phyloP scores from a whole-genome alignment of 2,113 vertebrate species.

The Australoheros scitulus region DNA sequence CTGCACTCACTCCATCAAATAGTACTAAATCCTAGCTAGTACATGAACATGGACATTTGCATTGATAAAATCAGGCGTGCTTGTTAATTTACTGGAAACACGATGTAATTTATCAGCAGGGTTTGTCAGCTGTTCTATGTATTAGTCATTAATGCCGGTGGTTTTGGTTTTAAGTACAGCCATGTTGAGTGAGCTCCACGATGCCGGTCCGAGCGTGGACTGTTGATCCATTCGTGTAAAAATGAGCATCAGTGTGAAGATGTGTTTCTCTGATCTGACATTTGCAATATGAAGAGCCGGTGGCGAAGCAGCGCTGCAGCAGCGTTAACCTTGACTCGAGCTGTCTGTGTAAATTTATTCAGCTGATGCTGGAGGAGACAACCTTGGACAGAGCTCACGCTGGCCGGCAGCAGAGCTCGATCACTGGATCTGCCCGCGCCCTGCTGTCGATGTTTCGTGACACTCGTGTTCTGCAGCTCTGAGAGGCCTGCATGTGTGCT shows the following conservation, averaged over 20 bases:
- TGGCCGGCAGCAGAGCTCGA: background rate
- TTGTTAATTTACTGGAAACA: background rate
- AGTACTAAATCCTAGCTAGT: background rate
- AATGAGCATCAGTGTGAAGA: too few species aligned
- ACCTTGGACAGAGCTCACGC: conserved; percentile 14
- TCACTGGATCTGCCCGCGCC: background rate
- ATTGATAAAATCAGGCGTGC: background rate
- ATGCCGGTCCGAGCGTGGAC: background rate
- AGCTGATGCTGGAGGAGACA: conserved; percentile 12
- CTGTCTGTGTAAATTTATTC: conserved; percentile 42
- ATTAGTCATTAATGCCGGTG: background rate
- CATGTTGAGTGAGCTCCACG: background rate
- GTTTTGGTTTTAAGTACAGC: background rate
- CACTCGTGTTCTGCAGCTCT: background rate
- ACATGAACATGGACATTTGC: background rate
- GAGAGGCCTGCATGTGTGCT: background rate
- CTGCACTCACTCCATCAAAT: background rate
- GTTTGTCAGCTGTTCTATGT: too few species aligned
- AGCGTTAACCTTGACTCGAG: conserved; percentile 24
- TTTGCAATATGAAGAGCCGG: background rate
- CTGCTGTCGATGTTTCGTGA: background rate
- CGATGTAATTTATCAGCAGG: too few species aligned
- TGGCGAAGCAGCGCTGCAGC: background rate
- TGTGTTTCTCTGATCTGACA: background rate
- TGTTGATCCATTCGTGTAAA: too few species aligned